phyloP scores from a whole-genome alignment of 2,888 invertebrate species.

The Spatulosminthurus flaviceps region DNA sequence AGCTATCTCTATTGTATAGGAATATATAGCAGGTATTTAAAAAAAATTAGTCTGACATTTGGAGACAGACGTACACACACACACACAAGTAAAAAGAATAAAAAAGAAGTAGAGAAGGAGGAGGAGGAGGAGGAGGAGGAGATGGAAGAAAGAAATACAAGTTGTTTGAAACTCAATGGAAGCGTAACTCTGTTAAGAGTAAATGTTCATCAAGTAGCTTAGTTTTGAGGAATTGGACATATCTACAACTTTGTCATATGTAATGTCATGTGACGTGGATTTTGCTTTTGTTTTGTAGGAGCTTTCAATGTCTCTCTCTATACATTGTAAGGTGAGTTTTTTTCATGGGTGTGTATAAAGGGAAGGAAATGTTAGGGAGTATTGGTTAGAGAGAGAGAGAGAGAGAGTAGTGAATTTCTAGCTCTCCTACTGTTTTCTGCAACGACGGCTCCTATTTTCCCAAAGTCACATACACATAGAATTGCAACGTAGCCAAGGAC shows the following conservation, averaged over 20 bases:
- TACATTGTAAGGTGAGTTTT: no score
- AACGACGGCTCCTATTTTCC: neutral
- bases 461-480: neutral
- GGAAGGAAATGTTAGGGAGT: no score
- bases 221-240: no score
- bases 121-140: neutral
- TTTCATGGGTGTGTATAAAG: no score
- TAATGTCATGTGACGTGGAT: no score
- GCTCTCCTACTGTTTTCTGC: neutral
- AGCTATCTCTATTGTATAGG: no score
- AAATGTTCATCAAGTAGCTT: constrained; percentile 7
- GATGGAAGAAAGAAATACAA: neutral
- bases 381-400: no score
- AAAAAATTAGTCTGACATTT: constrained; percentile 2
- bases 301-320: no score
- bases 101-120: neutral
- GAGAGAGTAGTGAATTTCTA: neutral
- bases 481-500: neutral
- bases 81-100: neutral
- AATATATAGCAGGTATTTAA: no score
- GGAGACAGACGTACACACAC: constrained; percentile 14
- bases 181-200: neutral
- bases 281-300: no score
- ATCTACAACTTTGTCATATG: no score
- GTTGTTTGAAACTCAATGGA: neutral